A percentile compares a stretch with the other conserved stretches of the same genome.
Conservation (phyloP, 2,797 vertebrate genomes). For the Melanotaenia maccullochi region DNA sequence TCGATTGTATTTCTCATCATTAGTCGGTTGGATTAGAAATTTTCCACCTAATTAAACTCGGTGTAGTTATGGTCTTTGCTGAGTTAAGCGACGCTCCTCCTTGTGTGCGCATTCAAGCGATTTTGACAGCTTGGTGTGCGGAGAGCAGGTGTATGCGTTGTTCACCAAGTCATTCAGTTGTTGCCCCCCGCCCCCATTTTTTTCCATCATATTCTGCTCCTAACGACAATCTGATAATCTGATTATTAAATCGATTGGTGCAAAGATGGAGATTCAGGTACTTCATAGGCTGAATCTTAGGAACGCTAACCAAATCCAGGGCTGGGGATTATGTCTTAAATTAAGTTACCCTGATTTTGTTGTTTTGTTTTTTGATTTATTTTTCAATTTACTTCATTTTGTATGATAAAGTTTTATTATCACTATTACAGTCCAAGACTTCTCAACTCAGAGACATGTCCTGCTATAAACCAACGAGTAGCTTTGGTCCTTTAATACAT, state of each 20-base stretch:
- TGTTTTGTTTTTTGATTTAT: too few species aligned
- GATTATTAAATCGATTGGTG: conserved; percentile 48
- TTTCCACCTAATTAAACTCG: conserved; percentile 77
- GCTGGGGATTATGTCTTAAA: not conserved
- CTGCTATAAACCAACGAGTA: not conserved
- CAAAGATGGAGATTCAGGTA: conserved; percentile 10
- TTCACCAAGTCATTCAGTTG: conserved; percentile 67
- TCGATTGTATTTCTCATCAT: conserved; percentile 71
- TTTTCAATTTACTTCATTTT: not conserved
- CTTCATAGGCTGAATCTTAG: not conserved
- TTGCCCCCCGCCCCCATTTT: conserved; percentile 58
- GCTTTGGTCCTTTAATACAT: not conserved
- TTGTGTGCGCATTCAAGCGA: conserved; percentile 72
- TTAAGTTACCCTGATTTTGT: not conserved
- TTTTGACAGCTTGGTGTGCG: conserved; percentile 82
- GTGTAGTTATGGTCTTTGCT: conserved; percentile 36
- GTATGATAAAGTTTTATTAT: not conserved
- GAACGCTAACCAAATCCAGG: not conserved
- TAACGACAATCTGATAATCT: conserved; percentile 5
- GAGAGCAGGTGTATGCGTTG: conserved; percentile 83
- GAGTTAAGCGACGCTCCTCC: conserved; percentile 74
- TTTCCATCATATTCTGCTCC: conserved; percentile 68
- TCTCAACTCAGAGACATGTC: too few species aligned
- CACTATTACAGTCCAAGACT: not conserved
- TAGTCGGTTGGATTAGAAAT: conserved; percentile 76